A percentile compares a stretch with the other conserved stretches of the same genome.
Conservation (phyloP, 2,797 vertebrate genomes). For the Trachurus trachurus region DNA sequence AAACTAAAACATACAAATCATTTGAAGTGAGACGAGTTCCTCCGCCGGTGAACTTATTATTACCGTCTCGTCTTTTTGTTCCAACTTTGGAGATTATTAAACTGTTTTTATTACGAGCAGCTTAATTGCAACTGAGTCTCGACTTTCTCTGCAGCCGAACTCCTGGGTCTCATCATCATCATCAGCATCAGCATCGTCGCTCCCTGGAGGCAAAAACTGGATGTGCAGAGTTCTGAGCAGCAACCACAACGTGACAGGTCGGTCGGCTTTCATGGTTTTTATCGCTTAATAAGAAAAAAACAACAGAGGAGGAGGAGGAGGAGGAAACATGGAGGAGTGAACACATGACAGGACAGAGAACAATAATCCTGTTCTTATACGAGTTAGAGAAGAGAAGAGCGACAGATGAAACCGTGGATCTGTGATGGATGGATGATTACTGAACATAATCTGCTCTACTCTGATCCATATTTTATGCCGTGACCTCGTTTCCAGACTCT, state of each 20-base stretch:
- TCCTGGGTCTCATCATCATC: not conserved
- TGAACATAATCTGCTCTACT: not conserved
- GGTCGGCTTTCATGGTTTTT: not conserved
- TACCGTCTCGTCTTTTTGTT: not conserved
- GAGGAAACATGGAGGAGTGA: not conserved
- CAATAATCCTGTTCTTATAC: not conserved
- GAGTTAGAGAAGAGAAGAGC: not conserved
- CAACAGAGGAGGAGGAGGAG: not conserved
- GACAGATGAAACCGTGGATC: not conserved
- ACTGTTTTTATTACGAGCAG: not conserved
- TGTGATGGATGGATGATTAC: not conserved
- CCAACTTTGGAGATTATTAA: not conserved
- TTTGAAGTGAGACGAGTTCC: slow-evolving; percentile 37
- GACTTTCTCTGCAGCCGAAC: not conserved
- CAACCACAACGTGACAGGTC: not conserved
- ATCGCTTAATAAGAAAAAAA: not conserved
- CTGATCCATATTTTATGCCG: not conserved
- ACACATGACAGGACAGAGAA: not conserved
- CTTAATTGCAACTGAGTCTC: slow-evolving; percentile 32
- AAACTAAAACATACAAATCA: slow-evolving; percentile 33
- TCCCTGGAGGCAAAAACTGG: not conserved
- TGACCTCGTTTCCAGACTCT: not conserved
- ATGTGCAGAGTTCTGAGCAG: slow-evolving; percentile 4
- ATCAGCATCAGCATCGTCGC: too few relatives aligned
- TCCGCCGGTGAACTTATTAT: not conserved